phyloP scores from a whole-genome alignment of 2,113 vertebrate species.

The Isurus oxyrinchus region DNA sequence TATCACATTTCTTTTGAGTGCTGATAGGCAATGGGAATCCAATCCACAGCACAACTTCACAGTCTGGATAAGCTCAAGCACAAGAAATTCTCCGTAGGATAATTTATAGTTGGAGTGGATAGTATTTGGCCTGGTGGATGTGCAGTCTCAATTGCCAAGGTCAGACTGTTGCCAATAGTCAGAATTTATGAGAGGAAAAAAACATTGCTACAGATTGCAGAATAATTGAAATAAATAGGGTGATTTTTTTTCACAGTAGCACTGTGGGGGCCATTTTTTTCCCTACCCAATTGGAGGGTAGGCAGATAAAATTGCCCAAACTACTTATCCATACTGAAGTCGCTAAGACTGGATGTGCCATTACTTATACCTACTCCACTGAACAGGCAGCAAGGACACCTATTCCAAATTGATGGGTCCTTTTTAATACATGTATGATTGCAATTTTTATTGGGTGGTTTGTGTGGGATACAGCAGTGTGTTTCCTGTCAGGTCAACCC shows the following conservation, averaged over 20 bases:
- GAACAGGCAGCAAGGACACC: neutral
- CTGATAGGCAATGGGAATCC: conserved; percentile 18
- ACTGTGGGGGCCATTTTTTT: neutral
- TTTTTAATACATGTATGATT: neutral
- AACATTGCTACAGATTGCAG: neutral
- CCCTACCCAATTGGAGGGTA: neutral
- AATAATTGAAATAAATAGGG: neutral
- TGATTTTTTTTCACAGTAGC: neutral
- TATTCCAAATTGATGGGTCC: neutral
- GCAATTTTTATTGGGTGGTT: neutral
- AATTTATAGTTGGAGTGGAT: conserved; percentile 25
- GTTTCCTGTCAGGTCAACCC: neutral
- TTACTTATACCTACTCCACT: neutral
- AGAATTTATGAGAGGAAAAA: neutral
- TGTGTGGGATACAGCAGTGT: neutral
- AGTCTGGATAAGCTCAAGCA: conserved; percentile 21
- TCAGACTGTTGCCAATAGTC: neutral
- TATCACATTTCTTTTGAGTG: neutral
- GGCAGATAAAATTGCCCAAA: neutral
- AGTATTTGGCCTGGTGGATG: neutral
- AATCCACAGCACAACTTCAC: neutral
- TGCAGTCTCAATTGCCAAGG: neutral
- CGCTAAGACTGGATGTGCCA: neutral
- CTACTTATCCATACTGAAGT: neutral
- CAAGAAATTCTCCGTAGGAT: neutral